phyloP scores from a whole-genome alignment of 2,113 vertebrate species.

The Periophthalmus modestus region DNA sequence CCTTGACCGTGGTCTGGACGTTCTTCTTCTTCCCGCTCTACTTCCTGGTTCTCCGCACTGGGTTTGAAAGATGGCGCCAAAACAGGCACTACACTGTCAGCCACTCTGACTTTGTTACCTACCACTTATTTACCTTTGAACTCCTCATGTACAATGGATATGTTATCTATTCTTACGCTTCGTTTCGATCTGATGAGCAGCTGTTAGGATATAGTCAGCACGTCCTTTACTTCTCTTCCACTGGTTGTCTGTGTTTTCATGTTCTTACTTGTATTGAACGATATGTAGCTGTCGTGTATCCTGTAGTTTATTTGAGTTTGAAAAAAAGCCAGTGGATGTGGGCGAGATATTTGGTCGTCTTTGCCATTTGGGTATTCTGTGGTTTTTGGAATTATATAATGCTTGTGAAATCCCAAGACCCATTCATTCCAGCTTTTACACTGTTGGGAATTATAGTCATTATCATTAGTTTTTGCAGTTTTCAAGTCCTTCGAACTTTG shows the following conservation, averaged over 20 bases:
- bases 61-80: background rate
- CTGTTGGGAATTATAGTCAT: background rate
- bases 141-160: background rate
- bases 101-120: too few species aligned
- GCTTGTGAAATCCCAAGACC: background rate
- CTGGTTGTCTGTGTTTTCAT: background rate
- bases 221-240: accelerated
- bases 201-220: accelerated
- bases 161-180: accelerated
- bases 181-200: background rate
- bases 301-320: slow-evolving; percentile 19
- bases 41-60: slow-evolving; percentile 3
- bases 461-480: background rate
- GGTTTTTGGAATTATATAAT: background rate
- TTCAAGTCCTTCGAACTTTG: background rate
- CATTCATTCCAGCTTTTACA: background rate
- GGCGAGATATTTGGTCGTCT: background rate
- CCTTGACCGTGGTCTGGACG: background rate
- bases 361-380: background rate
- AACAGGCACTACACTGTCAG: background rate
- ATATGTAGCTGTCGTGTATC: slow-evolving; percentile 40
- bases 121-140: too few species aligned
- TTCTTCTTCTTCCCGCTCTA: slow-evolving; percentile 15
- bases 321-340: background rate
- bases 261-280: slow-evolving; percentile 28